Conservation (phyloP, 2,888 invertebrate genomes). For the Acanthosepion esculentum region DNA sequence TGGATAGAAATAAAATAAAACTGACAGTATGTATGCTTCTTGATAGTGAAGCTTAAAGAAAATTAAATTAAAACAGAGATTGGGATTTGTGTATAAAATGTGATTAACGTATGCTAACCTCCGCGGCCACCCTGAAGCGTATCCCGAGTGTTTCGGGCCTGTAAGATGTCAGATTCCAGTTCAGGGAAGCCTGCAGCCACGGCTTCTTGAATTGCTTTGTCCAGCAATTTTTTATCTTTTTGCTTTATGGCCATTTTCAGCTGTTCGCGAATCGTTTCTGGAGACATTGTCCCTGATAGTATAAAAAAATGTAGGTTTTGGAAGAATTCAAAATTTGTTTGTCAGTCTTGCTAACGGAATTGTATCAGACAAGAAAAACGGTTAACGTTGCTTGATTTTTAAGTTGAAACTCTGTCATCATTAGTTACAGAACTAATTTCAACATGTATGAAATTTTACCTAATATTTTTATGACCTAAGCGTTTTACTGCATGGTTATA, state of each 20-base stretch:
- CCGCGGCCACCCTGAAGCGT: conserved; percentile 34
- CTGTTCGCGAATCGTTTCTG: conserved; percentile 10
- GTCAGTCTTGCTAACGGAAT: neutral
- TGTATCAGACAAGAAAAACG: no score
- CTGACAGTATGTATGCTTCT: neutral
- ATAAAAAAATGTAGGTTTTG: neutral
- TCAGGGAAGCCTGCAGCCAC: neutral
- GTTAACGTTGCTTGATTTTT: no score
- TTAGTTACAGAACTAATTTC: no score
- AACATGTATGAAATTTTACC: no score
- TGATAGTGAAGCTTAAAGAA: neutral
- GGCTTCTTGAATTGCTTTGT: neutral
- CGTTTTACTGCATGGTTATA: no score
- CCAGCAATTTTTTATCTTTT: conserved; percentile 37
- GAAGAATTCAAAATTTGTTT: neutral
- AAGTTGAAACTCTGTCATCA: no score
- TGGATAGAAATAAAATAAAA: no score
- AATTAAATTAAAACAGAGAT: neutral
- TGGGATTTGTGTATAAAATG: neutral
- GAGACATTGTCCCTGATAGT: neutral
- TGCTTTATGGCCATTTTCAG: conserved; percentile 33
- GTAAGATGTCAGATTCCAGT: conserved; percentile 34
- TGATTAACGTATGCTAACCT: neutral
- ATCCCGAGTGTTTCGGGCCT: conserved; percentile 38
- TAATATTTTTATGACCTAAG: no score